Evolutionary conservation across 2,113 vertebrate species (phyloP).

Genomic region (Uropsilus gracilis): DNA sequence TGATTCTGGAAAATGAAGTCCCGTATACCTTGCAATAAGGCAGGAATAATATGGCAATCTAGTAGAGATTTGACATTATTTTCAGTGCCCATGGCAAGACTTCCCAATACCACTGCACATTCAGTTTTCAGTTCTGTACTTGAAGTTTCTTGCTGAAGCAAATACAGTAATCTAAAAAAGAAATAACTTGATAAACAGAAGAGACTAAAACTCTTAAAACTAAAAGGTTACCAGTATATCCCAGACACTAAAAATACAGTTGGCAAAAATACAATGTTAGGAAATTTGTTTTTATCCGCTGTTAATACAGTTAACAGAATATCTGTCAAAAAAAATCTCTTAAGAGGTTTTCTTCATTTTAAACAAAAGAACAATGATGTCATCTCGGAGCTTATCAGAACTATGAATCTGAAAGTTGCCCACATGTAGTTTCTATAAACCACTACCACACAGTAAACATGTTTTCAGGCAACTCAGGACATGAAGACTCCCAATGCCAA

Average conservation of each 20-base stretch:
- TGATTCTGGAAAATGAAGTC: slow-evolving; percentile 31
- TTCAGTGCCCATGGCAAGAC: slow-evolving; percentile 99
- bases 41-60: slow-evolving; percentile 99
- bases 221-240: neutral
- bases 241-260: slow-evolving; percentile 23
- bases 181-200: slow-evolving; percentile 65
- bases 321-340: neutral
- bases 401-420: neutral
- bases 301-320: slow-evolving; percentile 28
- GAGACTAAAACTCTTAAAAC: slow-evolving; percentile 50
- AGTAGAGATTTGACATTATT: slow-evolving; percentile 99
- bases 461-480: neutral
- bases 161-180: slow-evolving; percentile 94
- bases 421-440: neutral
- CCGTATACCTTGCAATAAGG: slow-evolving; percentile 94
- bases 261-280: neutral
- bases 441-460: neutral
- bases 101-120: slow-evolving; percentile 97
- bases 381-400: neutral
- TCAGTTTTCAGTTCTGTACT: slow-evolving; percentile 95
- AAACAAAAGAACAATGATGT: slow-evolving; percentile 25
- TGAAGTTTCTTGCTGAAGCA: slow-evolving; percentile 97
- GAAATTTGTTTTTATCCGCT: slow-evolving; percentile 53
- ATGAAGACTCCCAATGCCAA: neutral
- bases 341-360: slow-evolving; percentile 20